Percentiles rank a stretch among this genome's conserved stretches.
Evolutionary conservation across 2,113 vertebrate genomes (phyloP).

Genomic region (Puntigrus tetrazona): DNA sequence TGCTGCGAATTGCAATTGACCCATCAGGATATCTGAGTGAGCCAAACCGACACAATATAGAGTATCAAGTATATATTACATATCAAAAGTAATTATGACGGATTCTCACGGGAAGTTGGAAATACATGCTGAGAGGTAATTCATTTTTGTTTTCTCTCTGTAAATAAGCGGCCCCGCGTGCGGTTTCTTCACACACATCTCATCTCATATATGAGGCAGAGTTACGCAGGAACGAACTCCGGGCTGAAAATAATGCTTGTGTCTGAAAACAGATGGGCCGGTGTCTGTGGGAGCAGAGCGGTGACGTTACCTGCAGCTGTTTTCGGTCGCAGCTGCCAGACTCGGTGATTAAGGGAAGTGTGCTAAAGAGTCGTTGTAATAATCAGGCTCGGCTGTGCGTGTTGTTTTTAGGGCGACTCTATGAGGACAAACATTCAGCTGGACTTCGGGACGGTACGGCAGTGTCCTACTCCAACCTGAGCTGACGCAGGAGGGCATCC

Average conservation of each 20-base stretch:
- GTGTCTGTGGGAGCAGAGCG: slow-evolving; percentile 3
- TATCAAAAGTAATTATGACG: background rate
- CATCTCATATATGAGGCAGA: background rate
- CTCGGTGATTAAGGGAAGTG: background rate
- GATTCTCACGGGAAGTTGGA: background rate
- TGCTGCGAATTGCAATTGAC: background rate
- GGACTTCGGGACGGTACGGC: slow-evolving; percentile 95
- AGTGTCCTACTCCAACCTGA: slow-evolving; percentile 94
- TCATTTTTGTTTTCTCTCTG: background rate
- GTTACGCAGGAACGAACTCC: background rate
- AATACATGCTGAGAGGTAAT: background rate
- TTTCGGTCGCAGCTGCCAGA: slow-evolving; percentile 5
- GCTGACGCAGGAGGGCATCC: slow-evolving; percentile 92
- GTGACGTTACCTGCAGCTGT: slow-evolving; percentile 11
- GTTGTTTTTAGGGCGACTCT: slow-evolving; percentile 84
- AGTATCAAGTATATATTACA: background rate
- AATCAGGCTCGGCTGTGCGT: background rate
- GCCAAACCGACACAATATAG: background rate
- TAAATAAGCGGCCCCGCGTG: background rate
- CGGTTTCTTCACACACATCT: background rate
- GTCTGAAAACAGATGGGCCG: slow-evolving; percentile 10
- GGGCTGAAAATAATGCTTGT: background rate
- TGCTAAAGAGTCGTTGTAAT: background rate
- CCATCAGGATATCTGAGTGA: background rate
- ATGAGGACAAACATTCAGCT: slow-evolving; percentile 92